Base-by-base conservation (phyloP, 2,888 invertebrate genomes). In the Drosophila merina region DNA sequence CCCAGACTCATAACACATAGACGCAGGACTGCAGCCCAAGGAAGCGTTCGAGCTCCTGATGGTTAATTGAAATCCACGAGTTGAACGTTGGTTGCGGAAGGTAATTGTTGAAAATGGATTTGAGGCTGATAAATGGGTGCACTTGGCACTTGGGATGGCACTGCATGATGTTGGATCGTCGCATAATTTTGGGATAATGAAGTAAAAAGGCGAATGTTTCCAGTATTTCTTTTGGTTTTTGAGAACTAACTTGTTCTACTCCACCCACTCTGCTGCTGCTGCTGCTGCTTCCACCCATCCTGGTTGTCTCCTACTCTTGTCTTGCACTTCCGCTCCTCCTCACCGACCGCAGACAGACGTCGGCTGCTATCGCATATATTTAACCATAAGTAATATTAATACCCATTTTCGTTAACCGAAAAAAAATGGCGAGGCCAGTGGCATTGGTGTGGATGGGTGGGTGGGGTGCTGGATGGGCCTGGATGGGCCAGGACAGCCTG, bases 341-440 rank as follows among this genome's bases (percentile, higher is more conserved):
- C 44, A 33, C 54, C 45, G 45, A 74, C 73, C 73, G 54, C 85
- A 80, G 77, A 80, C 72, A 70, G 73, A 83, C 80, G 74, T 70
- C 70, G 73, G 63, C 31, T 59, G 59, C 62, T 50, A 58, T 55
- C 75, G 77, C 80, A 74, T 85, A 78, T 86, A 79, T 86, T 77
- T 82, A 86, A 77, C 79, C 86, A 83, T 86, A 86, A 86, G 86
- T 86, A 86, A 85, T 86, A 86, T 86, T 86, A 86, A 86, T 86
- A 81, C 79, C 79, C 83, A 85, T 85, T 83, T 81, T 76, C 62
- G 64, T 59, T 54, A 67, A 70, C 66, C 72, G 62, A 63, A 72
- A 75, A 58, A 67, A 45, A 52, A 40, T 14, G 45, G 52, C 57
- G 60, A 51, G 55, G 55, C 33, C 14, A 31, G 31, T 25, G 26